phyloP scores from a whole-genome alignment of 1,140 invertebrate genomes.

The Myzus persicae region DNA sequence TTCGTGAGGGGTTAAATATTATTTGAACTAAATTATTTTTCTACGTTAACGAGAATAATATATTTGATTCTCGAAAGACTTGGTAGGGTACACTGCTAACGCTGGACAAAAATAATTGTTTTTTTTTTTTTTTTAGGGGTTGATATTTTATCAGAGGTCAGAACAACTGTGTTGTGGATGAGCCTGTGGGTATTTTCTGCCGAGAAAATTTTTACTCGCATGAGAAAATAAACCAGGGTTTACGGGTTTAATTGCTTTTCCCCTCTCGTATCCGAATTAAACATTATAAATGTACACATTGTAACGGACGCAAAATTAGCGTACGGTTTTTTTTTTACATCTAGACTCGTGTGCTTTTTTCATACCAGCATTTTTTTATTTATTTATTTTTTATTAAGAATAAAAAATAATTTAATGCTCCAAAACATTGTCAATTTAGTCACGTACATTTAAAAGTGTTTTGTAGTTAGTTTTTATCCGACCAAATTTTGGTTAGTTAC shows the following conservation, averaged over 20 bases:
- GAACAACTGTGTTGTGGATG: conserved; percentile 10
- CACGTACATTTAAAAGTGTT: conserved; percentile 23
- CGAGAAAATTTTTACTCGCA: conserved; percentile 35
- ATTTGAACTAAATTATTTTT: background rate
- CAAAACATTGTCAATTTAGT: conserved; percentile 50
- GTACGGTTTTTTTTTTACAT: conserved; percentile 47
- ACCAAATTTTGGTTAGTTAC: background rate
- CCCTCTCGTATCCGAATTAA: conserved; percentile 53
- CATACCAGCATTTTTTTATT: background rate
- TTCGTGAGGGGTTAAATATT: background rate
- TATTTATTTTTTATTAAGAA: conserved; percentile 44
- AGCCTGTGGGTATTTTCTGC: background rate
- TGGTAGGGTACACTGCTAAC: background rate
- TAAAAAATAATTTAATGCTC: conserved; percentile 46
- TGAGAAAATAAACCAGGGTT: conserved; percentile 52
- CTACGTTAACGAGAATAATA: background rate
- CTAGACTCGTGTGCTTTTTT: background rate
- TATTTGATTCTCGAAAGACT: background rate
- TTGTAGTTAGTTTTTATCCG: background rate
- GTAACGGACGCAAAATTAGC: conserved; percentile 50
- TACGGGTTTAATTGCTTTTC: conserved; percentile 55
- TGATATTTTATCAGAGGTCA: conserved; percentile 45
- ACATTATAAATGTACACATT: conserved; percentile 53
- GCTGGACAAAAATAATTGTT: conserved; percentile 12
- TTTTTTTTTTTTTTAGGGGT: background rate